These are phyloP conservation scores for Bemisia tabaci DNA, from an alignment of 1,140 invertebrate species.

Conservation along the genomic window DNA sequence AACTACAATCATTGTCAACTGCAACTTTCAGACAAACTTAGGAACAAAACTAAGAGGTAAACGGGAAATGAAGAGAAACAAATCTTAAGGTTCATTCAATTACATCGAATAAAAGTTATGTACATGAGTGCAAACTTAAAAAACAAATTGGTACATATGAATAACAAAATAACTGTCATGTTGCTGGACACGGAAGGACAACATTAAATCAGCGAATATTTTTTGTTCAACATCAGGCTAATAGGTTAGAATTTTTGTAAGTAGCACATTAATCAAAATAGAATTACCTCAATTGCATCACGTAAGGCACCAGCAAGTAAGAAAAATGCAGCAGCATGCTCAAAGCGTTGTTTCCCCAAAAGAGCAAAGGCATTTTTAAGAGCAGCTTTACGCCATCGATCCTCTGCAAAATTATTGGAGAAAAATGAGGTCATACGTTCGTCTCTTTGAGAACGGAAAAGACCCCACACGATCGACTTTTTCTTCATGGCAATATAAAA, in stretches of 20 bases:
- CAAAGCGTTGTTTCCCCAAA: conserved; percentile 88
- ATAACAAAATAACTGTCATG: too few species aligned
- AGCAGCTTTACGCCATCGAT: conserved; percentile 91
- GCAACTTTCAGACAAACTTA: too few species aligned
- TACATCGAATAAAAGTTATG: too few species aligned
- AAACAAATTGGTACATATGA: too few species aligned
- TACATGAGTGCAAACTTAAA: too few species aligned
- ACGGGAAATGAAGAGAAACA: too few species aligned
- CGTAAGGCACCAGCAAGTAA: conserved; percentile 81
- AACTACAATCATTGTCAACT: too few species aligned
- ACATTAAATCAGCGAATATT: too few species aligned
- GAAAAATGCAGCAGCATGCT: conserved; percentile 90
- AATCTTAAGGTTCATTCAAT: too few species aligned
- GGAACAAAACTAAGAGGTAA: too few species aligned
- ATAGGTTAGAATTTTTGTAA: background rate
- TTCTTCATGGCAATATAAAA: conserved; percentile 99
- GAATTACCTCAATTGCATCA: conserved; percentile 79
- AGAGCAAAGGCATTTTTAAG: conserved; percentile 95
- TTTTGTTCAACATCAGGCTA: too few species aligned
- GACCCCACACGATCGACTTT: conserved; percentile 89
- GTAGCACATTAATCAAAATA: background rate
- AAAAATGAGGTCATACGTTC: conserved; percentile 93
- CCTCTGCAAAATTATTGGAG: conserved; percentile 82
- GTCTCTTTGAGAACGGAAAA: conserved; percentile 80
- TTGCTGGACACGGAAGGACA: too few species aligned